Conservation (phyloP, 2,113 vertebrate species). For the Eira barbara region DNA sequence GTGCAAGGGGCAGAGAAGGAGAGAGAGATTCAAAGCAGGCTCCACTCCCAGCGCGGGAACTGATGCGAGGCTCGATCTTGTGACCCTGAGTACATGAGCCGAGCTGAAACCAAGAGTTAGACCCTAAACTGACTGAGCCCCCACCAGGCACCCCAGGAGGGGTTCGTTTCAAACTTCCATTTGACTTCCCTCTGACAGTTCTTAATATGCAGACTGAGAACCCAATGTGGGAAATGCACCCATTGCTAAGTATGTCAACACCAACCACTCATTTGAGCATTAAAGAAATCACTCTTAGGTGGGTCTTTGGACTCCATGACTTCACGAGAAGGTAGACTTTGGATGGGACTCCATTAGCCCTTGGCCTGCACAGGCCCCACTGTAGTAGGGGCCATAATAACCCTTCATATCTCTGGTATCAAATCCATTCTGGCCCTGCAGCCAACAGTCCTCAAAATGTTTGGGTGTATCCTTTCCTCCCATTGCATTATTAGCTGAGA, state of each 20-base stretch:
- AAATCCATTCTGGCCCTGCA: too few species aligned
- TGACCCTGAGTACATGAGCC: not conserved
- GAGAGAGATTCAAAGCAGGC: not conserved
- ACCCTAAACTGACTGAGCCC: not conserved
- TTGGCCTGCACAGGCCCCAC: not conserved
- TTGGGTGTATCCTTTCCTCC: not conserved
- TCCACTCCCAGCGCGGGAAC: not conserved
- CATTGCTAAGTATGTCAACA: rapidly evolving
- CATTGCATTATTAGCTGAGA: not conserved
- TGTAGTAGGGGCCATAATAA: rapidly evolving
- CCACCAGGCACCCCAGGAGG: not conserved
- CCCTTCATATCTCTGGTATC: rapidly evolving
- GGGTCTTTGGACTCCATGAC: too few species aligned
- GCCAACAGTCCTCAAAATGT: not conserved
- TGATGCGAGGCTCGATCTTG: not conserved
- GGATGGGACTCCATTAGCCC: not conserved
- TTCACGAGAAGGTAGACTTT: not conserved
- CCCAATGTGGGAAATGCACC: rapidly evolving
- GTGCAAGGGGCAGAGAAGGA: not conserved
- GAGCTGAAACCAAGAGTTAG: not conserved
- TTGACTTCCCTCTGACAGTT: not conserved
- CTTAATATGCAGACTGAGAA: not conserved
- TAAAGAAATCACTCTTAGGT: not conserved
- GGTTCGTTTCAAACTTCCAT: not conserved
- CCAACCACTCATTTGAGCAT: not conserved